A percentile compares a stretch with the other conserved stretches of the same genome.
Conservation (phyloP, 2,888 invertebrate species). For the Nipponacmea schrenckii region DNA sequence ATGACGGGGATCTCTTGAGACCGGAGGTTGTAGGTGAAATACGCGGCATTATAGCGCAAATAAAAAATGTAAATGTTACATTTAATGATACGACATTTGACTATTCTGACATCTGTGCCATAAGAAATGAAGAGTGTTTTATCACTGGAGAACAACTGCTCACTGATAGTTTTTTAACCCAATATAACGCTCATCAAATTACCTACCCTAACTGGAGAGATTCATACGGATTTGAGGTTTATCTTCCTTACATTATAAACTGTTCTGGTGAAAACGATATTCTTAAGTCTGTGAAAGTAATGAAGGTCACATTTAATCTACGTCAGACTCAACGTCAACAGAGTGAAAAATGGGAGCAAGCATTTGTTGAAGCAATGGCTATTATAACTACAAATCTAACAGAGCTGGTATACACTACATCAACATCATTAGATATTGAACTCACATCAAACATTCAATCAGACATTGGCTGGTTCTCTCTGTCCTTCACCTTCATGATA, state of each 20-base stretch:
- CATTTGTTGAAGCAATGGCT: not conserved
- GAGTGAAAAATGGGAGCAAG: not conserved
- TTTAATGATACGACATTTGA: constrained; percentile 6
- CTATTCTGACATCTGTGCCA: constrained; percentile 18
- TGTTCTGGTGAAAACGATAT: not conserved
- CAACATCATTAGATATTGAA: constrained; percentile 45
- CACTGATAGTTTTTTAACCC: constrained; percentile 12
- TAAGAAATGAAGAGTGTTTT: constrained; percentile 9
- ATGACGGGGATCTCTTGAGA: constrained; percentile 26
- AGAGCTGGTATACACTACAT: constrained; percentile 31
- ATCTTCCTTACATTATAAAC: constrained; percentile 4
- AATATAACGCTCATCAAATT: not conserved
- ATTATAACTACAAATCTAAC: not conserved
- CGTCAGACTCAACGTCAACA: constrained; percentile 19
- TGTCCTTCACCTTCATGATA: constrained; percentile 29
- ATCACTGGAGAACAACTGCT: constrained; percentile 21
- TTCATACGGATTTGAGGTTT: not conserved
- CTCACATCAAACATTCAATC: constrained; percentile 32
- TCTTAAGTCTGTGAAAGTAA: constrained; percentile 11
- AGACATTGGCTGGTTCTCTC: constrained; percentile 27
- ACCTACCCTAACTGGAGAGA: constrained; percentile 23
- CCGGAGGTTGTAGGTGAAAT: constrained; percentile 27
- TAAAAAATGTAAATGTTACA: constrained; percentile 12
- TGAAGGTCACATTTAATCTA: constrained; percentile 21
- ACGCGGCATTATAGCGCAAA: constrained; percentile 14